Evolutionary conservation across 2,888 invertebrate species (phyloP), one percentile per base, ranked within the genome.

Genomic region (Dynastes hyllus): DNA sequence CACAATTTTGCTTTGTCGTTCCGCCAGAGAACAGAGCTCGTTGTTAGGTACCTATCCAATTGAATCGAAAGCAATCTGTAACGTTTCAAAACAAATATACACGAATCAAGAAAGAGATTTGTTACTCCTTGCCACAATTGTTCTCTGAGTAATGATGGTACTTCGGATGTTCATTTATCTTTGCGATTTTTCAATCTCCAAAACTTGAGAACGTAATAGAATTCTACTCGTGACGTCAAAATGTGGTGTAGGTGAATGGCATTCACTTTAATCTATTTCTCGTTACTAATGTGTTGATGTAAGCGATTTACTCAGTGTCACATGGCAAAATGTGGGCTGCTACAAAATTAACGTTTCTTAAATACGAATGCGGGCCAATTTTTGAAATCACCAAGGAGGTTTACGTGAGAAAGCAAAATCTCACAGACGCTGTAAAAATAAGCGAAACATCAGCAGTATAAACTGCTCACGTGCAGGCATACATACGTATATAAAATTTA

Each of bases 331-430:
- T 55, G 6, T 55, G 16, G 11, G 22, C 4, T 16, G 55, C 8
- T 16, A 55, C 8, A 55, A 22, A 55, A 55, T 55, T 55, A 55
- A 55, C 55, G 8, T 45, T 8, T 55, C 27, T 69, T 11, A 27
- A 22, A 67, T 8, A 6, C 22, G 45, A 22, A 8, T 37, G 8
- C 45, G 1, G 51, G 69, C 69, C 69, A 69, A 69, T 69, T 69
- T 69, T 22, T 27, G 69, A 50, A 69, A 69, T 69, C 69, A 4
- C 22, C 16, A 51, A 69, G 37, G 69, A 69, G 16, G 45, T n/a
- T 69, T 69, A 50, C 69, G 69, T 69, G 69, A 51, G 51, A 51
- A 27, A 69, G 50, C 51, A 13, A 45, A 11, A 45, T 45, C 11
- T 45, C 45, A 2, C 45, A 1, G 45, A 45, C 32, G 32, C 32